A percentile compares a stretch with the other conserved stretches of the same genome.
Conservation (phyloP, 2,888 invertebrate species). For the Argyresthia albistria region DNA sequence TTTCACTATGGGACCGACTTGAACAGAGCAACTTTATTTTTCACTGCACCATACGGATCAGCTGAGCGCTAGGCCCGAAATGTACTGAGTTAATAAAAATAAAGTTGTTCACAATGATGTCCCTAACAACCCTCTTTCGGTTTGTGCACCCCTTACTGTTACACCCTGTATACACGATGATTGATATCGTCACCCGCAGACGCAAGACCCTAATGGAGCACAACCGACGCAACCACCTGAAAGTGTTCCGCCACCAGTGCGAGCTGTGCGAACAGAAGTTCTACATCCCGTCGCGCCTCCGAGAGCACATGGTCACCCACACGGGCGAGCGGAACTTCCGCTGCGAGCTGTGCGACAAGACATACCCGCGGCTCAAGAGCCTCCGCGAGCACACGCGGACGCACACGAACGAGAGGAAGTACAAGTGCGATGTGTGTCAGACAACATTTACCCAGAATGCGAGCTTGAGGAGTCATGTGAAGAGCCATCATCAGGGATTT, state of each 20-base stretch:
- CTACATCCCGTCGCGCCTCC: conserved; percentile 50
- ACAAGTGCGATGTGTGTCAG: conserved; percentile 64
- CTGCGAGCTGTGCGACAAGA: conserved; percentile 54
- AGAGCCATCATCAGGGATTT: conserved; percentile 34
- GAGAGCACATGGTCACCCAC: conserved; percentile 56
- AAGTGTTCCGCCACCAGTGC: conserved; percentile 56
- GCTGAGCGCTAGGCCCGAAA: too few relatives aligned
- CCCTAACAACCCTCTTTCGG: too few relatives aligned
- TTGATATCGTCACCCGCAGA: conserved; percentile 4
- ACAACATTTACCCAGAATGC: conserved; percentile 66
- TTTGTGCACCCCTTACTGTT: too few relatives aligned
- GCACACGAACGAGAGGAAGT: conserved; percentile 56
- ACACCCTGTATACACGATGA: too few relatives aligned
- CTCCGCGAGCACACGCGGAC: conserved; percentile 1
- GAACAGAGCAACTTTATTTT: too few relatives aligned
- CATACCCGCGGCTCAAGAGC: conserved; percentile 30
- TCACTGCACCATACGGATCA: too few relatives aligned
- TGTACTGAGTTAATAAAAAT: too few relatives aligned
- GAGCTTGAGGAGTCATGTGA: conserved; percentile 60
- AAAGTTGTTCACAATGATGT: too few relatives aligned
- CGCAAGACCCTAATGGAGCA: conserved; percentile 52
- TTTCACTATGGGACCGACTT: too few relatives aligned
- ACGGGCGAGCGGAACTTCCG: conserved; percentile 55
- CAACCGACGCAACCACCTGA: conserved; percentile 22
- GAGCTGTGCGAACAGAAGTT: conserved; percentile 67